Conservation (phyloP, 2,797 vertebrate genomes). For the Pelobates cultripes region DNA sequence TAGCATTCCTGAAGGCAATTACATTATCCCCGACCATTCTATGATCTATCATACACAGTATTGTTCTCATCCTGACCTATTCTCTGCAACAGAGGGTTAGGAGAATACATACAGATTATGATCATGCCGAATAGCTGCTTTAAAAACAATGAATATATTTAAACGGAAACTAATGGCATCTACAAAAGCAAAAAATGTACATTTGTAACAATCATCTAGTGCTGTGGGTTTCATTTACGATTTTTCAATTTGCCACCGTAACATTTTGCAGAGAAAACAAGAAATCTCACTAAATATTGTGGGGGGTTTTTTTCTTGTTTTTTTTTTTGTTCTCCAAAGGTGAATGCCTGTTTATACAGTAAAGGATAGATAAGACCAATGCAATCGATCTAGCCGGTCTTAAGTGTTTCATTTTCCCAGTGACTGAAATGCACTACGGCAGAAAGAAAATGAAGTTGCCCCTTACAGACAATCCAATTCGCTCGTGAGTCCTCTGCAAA, state of each 20-base stretch:
- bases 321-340: constrained; percentile 7
- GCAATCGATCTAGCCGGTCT: constrained; percentile 31
- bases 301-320: no score
- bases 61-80: no score
- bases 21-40: no score
- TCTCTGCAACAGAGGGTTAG: no score
- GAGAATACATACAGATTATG: background rate
- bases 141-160: background rate
- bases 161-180: background rate
- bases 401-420: constrained; percentile 36
- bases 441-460: constrained; percentile 51
- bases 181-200: background rate
- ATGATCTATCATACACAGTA: no score
- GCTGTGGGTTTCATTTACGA: background rate
- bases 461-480: constrained; percentile 54
- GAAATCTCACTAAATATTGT: background rate
- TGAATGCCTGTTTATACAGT: constrained; percentile 26
- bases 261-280: background rate
- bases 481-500: constrained; percentile 49
- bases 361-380: constrained; percentile 28
- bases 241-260: background rate
- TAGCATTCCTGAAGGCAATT: no score
- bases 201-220: background rate
- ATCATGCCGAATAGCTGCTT: background rate
- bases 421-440: constrained; percentile 32